phyloP scores from a whole-genome alignment of 2,113 vertebrate genomes.

The Alosa alosa region DNA sequence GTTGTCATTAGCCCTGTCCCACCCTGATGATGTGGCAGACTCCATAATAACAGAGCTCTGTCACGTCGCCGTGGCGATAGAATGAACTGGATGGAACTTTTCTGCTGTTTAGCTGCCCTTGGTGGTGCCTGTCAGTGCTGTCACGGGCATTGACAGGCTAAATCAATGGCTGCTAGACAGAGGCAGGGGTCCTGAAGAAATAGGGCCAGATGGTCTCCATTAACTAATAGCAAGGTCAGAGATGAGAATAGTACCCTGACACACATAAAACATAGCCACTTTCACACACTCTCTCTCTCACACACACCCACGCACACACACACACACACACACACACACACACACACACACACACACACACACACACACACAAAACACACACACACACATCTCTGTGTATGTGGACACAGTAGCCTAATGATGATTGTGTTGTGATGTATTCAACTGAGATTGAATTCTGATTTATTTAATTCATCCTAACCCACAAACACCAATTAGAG shows the following conservation, averaged over 20 bases:
- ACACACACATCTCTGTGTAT: background rate
- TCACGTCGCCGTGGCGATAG: conserved; percentile 21
- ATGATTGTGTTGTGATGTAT: no score
- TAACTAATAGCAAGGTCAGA: background rate
- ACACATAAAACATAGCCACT: background rate
- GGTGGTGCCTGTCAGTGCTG: conserved; percentile 42
- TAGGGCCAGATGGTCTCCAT: background rate
- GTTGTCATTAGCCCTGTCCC: conserved; percentile 34
- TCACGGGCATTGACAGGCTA: conserved; percentile 36
- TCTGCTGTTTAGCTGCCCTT: conserved; percentile 40
- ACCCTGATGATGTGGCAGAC: conserved; percentile 28
- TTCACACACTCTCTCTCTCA: background rate
- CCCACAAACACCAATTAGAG: no score
- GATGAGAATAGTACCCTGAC: background rate
- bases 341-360: background rate
- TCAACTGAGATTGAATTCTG: background rate
- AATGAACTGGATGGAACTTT: background rate
- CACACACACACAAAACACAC: background rate
- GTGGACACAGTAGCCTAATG: background rate
- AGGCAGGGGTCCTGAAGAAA: conserved; percentile 33
- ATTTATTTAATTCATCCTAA: background rate
- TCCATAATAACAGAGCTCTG: conserved; percentile 42
- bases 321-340: background rate
- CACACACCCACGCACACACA: background rate
- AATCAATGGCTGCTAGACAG: conserved; percentile 33